A percentile compares a stretch with the other conserved stretches of the same genome.
These are phyloP conservation scores for Erpornis zantholeuca DNA, from an alignment of 2,113 vertebrate genomes.

Conservation along the genomic window DNA sequence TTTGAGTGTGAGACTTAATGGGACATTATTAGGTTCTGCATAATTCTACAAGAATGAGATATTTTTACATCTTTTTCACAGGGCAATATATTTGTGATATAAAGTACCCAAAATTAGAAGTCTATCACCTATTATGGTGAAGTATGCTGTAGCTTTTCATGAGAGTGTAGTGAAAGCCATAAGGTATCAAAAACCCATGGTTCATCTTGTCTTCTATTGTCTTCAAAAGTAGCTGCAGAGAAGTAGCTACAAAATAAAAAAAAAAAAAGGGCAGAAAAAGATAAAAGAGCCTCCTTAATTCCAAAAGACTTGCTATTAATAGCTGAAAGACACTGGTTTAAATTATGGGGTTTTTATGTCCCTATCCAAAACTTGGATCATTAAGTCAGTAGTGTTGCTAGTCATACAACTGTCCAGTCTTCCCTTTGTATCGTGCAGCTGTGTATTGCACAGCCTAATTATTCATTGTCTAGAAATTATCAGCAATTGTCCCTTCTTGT, in stretches of 20 bases:
- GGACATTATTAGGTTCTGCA: background rate
- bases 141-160: background rate
- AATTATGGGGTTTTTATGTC: constrained; percentile 14
- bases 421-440: constrained; percentile 53
- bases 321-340: background rate
- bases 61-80: background rate
- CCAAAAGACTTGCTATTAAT: background rate
- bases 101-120: background rate
- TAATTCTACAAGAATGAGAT: background rate
- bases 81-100: background rate
- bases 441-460: constrained; percentile 38
- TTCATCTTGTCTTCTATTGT: background rate
- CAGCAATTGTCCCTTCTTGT: constrained; percentile 43
- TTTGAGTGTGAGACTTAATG: background rate
- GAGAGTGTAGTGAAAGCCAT: background rate
- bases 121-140: background rate
- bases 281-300: background rate
- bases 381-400: constrained; percentile 46
- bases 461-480: constrained; percentile 57
- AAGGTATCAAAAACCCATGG: background rate
- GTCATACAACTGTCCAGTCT: constrained; percentile 38
- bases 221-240: background rate
- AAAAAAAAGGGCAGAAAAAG: background rate
- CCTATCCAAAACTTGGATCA: constrained; percentile 21
- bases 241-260: background rate